A percentile compares a stretch with the other conserved stretches of the same genome.
phyloP scores from a whole-genome alignment of 1,140 invertebrate species.

The Diorhabda elongata region DNA sequence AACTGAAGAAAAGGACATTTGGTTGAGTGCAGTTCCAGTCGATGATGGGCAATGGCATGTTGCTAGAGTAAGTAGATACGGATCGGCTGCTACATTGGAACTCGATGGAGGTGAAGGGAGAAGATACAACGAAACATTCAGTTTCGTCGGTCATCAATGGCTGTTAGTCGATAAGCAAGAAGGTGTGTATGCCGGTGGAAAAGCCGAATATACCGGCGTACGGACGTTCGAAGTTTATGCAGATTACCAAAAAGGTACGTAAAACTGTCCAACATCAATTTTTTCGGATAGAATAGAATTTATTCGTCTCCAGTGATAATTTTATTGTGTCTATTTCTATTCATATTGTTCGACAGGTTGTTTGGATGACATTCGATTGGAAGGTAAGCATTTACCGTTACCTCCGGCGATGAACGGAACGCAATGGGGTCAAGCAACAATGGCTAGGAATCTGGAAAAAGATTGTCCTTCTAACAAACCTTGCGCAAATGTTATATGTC shows the following conservation, averaged over 20 bases:
- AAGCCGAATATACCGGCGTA: constrained; percentile 90
- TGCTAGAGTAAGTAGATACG: constrained; percentile 82
- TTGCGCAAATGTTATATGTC: constrained; percentile 86
- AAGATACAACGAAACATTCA: constrained; percentile 90
- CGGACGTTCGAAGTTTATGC: constrained; percentile 89
- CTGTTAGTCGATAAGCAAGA: constrained; percentile 89
- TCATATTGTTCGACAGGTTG: constrained; percentile 57
- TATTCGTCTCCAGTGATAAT: not conserved
- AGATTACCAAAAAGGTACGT: constrained; percentile 85
- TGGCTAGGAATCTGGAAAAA: constrained; percentile 83
- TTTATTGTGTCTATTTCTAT: not conserved
- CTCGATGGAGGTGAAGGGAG: constrained; percentile 93
- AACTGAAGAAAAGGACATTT: constrained; percentile 84
- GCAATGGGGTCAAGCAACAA: constrained; percentile 90
- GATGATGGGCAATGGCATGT: constrained; percentile 98
- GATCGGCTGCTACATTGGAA: constrained; percentile 89
- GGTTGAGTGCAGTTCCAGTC: constrained; percentile 83
- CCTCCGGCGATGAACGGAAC: constrained; percentile 90
- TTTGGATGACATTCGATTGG: constrained; percentile 79
- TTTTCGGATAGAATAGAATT: not conserved
- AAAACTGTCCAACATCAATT: not conserved
- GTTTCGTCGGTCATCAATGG: constrained; percentile 87
- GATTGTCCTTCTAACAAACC: constrained; percentile 92
- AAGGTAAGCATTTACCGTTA: constrained; percentile 86
- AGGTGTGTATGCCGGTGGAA: constrained; percentile 90